Conservation (phyloP, 2,888 invertebrate genomes). For the Abrostola triplasia region DNA sequence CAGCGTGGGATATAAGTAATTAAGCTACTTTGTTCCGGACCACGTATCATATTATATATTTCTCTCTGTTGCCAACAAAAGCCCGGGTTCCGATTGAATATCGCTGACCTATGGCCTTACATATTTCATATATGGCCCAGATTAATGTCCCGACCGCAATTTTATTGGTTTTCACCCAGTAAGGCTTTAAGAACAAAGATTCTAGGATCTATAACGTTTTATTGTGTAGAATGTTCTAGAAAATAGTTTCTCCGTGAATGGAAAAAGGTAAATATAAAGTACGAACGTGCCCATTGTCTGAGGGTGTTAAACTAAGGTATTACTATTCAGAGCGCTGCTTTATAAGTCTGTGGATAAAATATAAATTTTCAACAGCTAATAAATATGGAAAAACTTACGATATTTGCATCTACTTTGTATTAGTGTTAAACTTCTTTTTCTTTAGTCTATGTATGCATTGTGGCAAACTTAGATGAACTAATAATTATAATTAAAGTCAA, state of each 20-base stretch:
- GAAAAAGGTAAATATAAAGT: constrained; percentile 20
- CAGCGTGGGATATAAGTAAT: not conserved
- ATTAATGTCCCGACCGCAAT: constrained; percentile 11
- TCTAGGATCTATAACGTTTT: constrained; percentile 18
- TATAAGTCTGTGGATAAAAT: constrained; percentile 19
- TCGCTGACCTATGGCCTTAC: constrained; percentile 2
- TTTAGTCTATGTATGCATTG: not conserved
- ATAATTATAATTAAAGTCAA: too few relatives aligned
- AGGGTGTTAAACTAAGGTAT: constrained; percentile 13
- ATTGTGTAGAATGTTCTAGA: constrained; percentile 15
- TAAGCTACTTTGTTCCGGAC: not conserved
- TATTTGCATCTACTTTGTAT: constrained; percentile 12
- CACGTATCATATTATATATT: not conserved
- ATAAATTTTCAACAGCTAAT: constrained; percentile 11
- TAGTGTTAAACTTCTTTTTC: not conserved
- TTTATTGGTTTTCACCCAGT: constrained; percentile 22
- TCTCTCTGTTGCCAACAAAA: not conserved
- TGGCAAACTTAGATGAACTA: too few relatives aligned
- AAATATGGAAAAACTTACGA: constrained; percentile 7
- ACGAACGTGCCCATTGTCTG: constrained; percentile 13
- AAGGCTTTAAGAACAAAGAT: constrained; percentile 10
- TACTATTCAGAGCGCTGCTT: constrained; percentile 25
- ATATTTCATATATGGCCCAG: constrained; percentile 9
- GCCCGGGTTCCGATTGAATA: not conserved
- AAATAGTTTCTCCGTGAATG: constrained; percentile 14